Base-by-base conservation (phyloP, 2,888 invertebrate genomes). In the Alloplasta piceator region DNA sequence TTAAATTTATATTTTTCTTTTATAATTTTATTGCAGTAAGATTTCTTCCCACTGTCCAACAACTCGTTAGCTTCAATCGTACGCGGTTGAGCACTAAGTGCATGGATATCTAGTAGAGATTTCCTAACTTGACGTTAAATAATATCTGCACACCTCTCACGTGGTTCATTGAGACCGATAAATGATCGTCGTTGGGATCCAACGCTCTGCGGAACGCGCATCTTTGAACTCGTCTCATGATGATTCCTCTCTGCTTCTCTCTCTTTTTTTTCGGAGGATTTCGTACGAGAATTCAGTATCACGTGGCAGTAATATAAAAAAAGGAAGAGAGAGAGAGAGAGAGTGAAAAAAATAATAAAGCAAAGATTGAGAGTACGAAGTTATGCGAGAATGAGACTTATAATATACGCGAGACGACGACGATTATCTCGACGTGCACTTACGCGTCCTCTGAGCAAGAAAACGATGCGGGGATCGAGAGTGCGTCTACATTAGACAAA, bases 401-500 rank as follows among this genome's bases (percentile, higher is more conserved):
- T 26, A 26, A 26, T 41, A 68, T 64, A 70, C 16, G 38, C 12
- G 70, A 36, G 58, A 48, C 48, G 76, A 58, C 58, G 87, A 89
- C 26, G 26, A 26, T 26, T 90, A 90, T 89, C 90, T 87, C 81
- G 80, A 82, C 83, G 84, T 74, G 85, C 88, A 87, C 88, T 90
- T 89, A 87, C 82, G 84, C 83, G 79, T 72, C 75, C 64, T 61
- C 60, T 55, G 39, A 3, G 60, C 63, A 48, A 73, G 81, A 64
- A 67, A 72, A 80, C 68, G 48, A 60, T 38, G 48, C 38, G 39
- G 60, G 14, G 52, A 41, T 41, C 41, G 48, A 43, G 60, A 71
- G 83, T 78, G 82, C 84, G 85, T 80, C 84, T 87, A 89, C 89
- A 26, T 90, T 87, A 82, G 88, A 88, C 88, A 88, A 88, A 89